Evolutionary conservation across 2,888 invertebrate species (phyloP).

Genomic region (Parapristionchus giblindavisi): DNA sequence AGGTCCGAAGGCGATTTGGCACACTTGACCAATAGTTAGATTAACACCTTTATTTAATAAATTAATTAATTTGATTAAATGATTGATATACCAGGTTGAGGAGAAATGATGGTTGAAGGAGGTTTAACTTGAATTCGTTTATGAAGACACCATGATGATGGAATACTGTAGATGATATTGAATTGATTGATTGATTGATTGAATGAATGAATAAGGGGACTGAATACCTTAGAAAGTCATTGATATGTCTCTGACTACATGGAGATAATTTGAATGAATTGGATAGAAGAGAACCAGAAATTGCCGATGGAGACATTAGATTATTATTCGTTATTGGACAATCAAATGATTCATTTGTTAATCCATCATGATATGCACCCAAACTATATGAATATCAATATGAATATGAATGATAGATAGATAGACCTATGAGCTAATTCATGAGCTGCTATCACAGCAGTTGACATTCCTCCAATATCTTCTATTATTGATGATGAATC

Average conservation of each 20-base stretch:
- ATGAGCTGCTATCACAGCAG: conserved; percentile 67
- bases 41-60: neutral
- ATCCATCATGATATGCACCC: conserved; percentile 65
- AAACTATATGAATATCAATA: conserved; percentile 48
- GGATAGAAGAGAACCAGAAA: neutral
- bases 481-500: conserved; percentile 67
- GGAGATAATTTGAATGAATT: conserved; percentile 19
- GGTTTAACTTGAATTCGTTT: conserved; percentile 28
- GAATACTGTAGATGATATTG: conserved; percentile 1
- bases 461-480: conserved; percentile 66
- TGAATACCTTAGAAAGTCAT: conserved; percentile 20
- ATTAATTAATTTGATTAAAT: neutral
- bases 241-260: conserved; percentile 32
- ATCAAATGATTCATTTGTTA: conserved; percentile 45
- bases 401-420: neutral
- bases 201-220: neutral
- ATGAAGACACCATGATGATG: conserved; percentile 33
- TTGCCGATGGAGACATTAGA: conserved; percentile 51
- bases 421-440: conserved; percentile 65
- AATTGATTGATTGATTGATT: neutral
- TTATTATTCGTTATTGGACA: conserved; percentile 58
- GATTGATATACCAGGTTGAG: conserved; percentile 1
- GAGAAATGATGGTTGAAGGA: neutral
- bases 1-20: conserved; percentile 64
- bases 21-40: conserved; percentile 51